Evolutionary conservation across 2,888 invertebrate species (phyloP).

Genomic region (Rhaphigaster nebulosa): DNA sequence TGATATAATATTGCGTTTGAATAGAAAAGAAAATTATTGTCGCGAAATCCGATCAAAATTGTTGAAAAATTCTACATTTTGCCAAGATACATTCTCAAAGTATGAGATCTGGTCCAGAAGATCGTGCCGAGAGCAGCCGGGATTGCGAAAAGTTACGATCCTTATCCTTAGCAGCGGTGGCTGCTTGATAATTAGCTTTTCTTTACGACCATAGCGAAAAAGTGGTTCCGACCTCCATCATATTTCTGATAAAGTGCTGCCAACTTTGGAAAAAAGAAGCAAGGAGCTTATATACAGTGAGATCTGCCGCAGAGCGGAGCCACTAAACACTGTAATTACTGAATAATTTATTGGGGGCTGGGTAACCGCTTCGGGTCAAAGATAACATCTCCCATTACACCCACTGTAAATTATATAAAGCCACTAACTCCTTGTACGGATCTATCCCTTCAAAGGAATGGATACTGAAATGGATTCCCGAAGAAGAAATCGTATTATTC

Average conservation of each 20-base stretch:
- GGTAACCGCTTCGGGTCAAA: neutral
- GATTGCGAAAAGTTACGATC: slow-evolving; percentile 28
- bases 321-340: slow-evolving; percentile 42
- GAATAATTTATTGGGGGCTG: slow-evolving; percentile 37
- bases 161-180: neutral
- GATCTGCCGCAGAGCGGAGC: slow-evolving; percentile 25
- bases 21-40: neutral
- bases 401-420: slow-evolving; percentile 43
- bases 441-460: neutral
- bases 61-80: no score
- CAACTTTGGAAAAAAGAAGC: slow-evolving; percentile 10
- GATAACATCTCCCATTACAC: slow-evolving; percentile 41
- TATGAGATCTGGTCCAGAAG: neutral
- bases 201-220: slow-evolving; percentile 28
- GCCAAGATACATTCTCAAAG: neutral
- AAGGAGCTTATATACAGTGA: neutral
- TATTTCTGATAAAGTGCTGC: slow-evolving; percentile 31
- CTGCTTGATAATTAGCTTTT: slow-evolving; percentile 29
- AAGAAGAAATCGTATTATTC: neutral
- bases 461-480: neutral
- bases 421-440: neutral
- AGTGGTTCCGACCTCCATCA: neutral
- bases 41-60: neutral
- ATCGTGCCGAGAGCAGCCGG: neutral
- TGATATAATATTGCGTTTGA: no score